Conservation (phyloP, 2,888 invertebrate genomes). For the Melikaiella ostensackeni region DNA sequence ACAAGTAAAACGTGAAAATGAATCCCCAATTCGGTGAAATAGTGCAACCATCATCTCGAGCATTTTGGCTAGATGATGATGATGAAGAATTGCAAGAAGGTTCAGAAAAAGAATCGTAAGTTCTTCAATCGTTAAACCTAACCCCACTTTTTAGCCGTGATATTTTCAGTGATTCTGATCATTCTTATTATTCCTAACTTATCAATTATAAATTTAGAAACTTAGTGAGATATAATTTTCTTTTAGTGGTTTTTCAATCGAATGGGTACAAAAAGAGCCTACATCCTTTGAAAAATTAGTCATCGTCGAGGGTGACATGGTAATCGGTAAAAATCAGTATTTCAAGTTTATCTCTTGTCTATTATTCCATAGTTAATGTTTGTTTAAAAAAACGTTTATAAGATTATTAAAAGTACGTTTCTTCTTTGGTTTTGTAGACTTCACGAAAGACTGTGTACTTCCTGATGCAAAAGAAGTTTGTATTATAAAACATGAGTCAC, state of each 20-base stretch:
- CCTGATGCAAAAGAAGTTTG: constrained; percentile 60
- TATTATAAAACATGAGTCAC: constrained; percentile 59
- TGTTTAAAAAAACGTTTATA: not conserved
- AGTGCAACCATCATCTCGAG: constrained; percentile 70
- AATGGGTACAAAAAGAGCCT: constrained; percentile 66
- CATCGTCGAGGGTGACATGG: constrained; percentile 66
- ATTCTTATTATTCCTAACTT: not conserved
- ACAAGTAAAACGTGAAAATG: constrained; percentile 53
- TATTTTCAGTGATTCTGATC: not conserved
- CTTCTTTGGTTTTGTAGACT: constrained; percentile 57
- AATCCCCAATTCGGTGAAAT: constrained; percentile 71
- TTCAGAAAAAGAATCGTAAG: constrained; percentile 55
- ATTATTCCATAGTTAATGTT: not conserved
- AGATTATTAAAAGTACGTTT: not conserved
- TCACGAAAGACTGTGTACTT: constrained; percentile 58
- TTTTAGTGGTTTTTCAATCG: constrained; percentile 64
- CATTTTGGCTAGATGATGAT: constrained; percentile 73
- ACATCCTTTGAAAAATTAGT: constrained; percentile 63
- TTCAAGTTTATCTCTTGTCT: not conserved
- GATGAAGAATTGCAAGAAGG: constrained; percentile 59
- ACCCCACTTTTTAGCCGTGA: constrained; percentile 43
- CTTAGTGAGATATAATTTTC: not conserved
- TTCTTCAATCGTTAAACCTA: constrained; percentile 43
- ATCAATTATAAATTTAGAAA: not conserved
- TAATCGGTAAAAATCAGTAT: constrained; percentile 61